Base-by-base conservation (phyloP, 2,113 vertebrate species). In the Cryptoleucopteryx plumbea region DNA sequence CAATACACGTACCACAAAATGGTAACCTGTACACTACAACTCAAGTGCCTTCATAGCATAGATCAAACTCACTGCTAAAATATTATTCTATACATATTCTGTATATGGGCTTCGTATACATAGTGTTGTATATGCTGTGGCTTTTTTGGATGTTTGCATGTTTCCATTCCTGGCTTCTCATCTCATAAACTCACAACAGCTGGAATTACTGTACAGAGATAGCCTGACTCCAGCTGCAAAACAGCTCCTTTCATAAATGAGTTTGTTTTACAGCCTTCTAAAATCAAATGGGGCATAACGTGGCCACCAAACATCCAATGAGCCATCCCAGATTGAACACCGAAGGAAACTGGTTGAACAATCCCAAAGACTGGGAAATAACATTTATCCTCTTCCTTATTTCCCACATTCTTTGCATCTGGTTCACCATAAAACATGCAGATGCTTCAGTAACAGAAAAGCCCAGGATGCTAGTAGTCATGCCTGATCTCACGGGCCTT, bases 201-300 rank as follows among this genome's bases (percentile, higher is more conserved):
- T 96, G 93, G 84, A 94, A 92, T 87, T 89, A 75, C 53, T 82
- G 77, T 82, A 94, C 7, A 27, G 52, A 86, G 77, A 68, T 56
- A 91, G 83, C 13, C 77, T 53, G 20, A 82, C 13, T 91, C 48
- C 73, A 95, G 83, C 65, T 94, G 86, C 72, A 94, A 75, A 82
- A 52, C 55, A 92, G 77, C 16, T 92, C 45, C 48, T 91, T 89
- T 55, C 70, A 87, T 59, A 91, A 82, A 61, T 20, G 23, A 66
- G 36, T 75, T 89, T 86, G 43, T 74, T 95, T 94, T 93, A 94
- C 68, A 82, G 61, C 34, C 72, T 88, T 92, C 90, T 94, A 91
- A 95, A 96, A 93, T 20, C 7, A 15, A 96, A 85, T 48, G 66
- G 62, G 45, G 68, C 56, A 79, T 74, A 92, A 93, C 11, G 0